Evolutionary conservation across 2,113 vertebrate species (phyloP), one percentile per base, ranked within the genome.

Genomic region (Gymnorhina tibicen): DNA sequence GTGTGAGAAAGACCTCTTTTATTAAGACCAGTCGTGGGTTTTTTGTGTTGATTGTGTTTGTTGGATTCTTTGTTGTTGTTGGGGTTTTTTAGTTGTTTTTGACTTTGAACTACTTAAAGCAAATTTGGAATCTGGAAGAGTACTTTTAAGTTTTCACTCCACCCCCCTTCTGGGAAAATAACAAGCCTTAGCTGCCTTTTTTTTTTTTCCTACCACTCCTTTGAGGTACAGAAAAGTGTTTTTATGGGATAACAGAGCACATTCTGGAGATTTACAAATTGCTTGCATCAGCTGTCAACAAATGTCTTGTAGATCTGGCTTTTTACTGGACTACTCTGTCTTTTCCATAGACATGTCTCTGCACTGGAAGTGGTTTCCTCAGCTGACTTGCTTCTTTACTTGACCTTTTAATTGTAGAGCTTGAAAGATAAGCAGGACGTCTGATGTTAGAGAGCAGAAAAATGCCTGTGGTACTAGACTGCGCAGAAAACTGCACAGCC

Each of bases 361-460:
- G 16, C 12, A 3, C 15, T 85, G 73, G 67, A 85, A 87, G 41
- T 87, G 78, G 47, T 52, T 93, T 10, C 27, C 37, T 94, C 89
- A 92, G 87, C 84, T 93, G 89, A 95, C 77, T 91, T 0, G 0
- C 20, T 88, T 93, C 52, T 73, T 10, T 87, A 22, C 44, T 47
- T 93, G 87, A 91, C 66, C 74, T 94, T 95, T 89, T 58, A n/a
- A 50, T 52, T 89, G 52, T 52, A 76, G n/a, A 55, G 14, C 53
- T 75, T 89, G 59, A 74, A 85, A 85, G 74, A 91, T 24, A 53
- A 52, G 66, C 66, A 67, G 72, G 19, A 42, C 75, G 8, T 70
- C 53, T 95, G 77, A 16, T 0, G 2, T 52, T 75, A 47, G 52
- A 80, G 41, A 88, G 35, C 24, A 66, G 70, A 70, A 62, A 76